Evolutionary conservation across 2,797 vertebrate species (phyloP), one percentile per base, ranked within the genome.

Genomic region (Hemitrygon akajei): DNA sequence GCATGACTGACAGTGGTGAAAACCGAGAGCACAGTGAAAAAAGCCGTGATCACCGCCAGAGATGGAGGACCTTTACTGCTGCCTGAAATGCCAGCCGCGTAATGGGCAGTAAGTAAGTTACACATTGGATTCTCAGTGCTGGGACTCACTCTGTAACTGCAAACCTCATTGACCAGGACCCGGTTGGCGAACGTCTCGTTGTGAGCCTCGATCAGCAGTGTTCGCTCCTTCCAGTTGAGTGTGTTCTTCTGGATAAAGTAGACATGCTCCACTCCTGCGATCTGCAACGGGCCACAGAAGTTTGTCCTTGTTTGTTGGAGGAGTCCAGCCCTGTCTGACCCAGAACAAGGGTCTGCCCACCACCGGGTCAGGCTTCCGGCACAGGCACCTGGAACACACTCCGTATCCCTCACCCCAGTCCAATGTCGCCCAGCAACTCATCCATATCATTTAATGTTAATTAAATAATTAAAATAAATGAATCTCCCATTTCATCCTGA

Each of bases 191-290:
- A 97, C 60, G 97, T 98, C 95, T 98, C 97, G 0, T 98, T 98
- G 94, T 95, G 97, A 0, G 97, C 97, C 5, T 98, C 96, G 0
- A 98, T 98, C 81, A 95, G 94, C 0, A 98, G 96, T 0, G 97
- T 97, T 22, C 97, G 95, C 86, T 98, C 97, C 40, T 94, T 97
- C 97, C 97, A 97, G 95, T 97, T 97, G 94, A 98, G 94, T 0
- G 96, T 95, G 94, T 98, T 97, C 73, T 95, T 97, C 96, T 98
- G 97, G 94, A 97, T 96, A 94, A 98, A 98, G 94, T 97, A 96
- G 16, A 97, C 96, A 16, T 96, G 96, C 87, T 98, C 97, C 0
- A 97, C 97, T 0, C 97, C 97, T 0, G 97, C 97, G 16, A 98
- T 97, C 97, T 97, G 94, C 47, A 94, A 25, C 60, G 58, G 82